phyloP scores from a whole-genome alignment of 2,797 vertebrate genomes.

The Heterohyrax brucei region DNA sequence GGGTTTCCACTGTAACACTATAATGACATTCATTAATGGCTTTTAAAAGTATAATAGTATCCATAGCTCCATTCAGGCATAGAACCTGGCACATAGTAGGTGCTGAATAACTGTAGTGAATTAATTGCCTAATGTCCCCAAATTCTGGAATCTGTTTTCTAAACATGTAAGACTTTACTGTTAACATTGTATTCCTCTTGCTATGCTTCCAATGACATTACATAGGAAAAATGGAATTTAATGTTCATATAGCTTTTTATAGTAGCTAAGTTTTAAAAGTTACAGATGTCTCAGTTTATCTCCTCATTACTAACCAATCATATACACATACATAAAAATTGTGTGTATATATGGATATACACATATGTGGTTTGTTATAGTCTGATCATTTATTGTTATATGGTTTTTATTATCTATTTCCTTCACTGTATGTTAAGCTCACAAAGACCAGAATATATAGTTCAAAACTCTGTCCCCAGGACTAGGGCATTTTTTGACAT shows the following conservation, averaged over 20 bases:
- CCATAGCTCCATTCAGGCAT: background rate
- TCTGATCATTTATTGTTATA: background rate
- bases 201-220: background rate
- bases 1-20: background rate
- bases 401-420: background rate
- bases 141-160: background rate
- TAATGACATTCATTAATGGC: background rate
- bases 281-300: background rate
- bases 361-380: background rate
- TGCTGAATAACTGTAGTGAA: constrained; percentile 8
- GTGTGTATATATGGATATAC: background rate
- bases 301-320: background rate
- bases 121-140: background rate
- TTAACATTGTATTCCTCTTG: background rate
- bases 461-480: background rate
- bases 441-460: background rate
- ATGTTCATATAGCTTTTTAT: background rate
- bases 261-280: background rate
- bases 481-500: background rate
- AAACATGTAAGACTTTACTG: constrained; percentile 16
- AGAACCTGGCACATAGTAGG: background rate
- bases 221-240: background rate
- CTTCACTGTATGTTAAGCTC: constrained; percentile 19
- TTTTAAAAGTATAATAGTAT: background rate
- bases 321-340: background rate